phyloP scores from a whole-genome alignment of 2,113 vertebrate species.

The Caranx melampygus region DNA sequence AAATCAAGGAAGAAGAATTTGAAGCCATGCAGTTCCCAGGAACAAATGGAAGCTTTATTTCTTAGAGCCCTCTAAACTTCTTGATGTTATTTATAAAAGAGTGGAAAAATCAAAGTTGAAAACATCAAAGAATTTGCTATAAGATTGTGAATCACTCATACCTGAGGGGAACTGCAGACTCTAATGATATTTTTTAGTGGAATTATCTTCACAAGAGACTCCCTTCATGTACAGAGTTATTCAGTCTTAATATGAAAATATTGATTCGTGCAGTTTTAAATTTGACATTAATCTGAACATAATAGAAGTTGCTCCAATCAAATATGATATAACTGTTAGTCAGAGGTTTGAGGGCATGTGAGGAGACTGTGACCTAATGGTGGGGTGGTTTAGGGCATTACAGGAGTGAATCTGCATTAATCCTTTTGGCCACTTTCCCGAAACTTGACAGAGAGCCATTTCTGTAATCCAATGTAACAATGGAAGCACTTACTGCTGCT shows the following conservation, averaged over 20 bases:
- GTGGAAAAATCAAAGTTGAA: background rate
- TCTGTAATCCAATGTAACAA: slow-evolving; percentile 59
- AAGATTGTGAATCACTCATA: background rate
- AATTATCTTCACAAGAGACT: background rate
- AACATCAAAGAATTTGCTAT: too few relatives aligned
- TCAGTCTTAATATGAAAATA: background rate
- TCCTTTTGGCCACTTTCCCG: slow-evolving; percentile 58
- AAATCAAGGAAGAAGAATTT: background rate
- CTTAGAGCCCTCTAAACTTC: too few relatives aligned
- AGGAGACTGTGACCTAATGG: slow-evolving; percentile 37
- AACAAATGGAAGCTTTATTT: too few relatives aligned
- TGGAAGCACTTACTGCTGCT: slow-evolving; percentile 34
- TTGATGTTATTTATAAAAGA: background rate
- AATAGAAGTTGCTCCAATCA: background rate
- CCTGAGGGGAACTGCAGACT: background rate
- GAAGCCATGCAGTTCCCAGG: background rate
- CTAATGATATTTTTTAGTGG: background rate
- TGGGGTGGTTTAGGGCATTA: slow-evolving; percentile 20
- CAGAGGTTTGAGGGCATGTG: slow-evolving; percentile 20
- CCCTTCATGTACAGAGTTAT: background rate
- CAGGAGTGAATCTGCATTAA: slow-evolving; percentile 57
- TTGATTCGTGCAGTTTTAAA: background rate
- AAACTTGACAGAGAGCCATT: slow-evolving; percentile 48
- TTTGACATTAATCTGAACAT: background rate
- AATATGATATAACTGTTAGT: slow-evolving; percentile 4